Base-by-base conservation (phyloP, 2,797 vertebrate genomes). In the Sylvia borin region DNA sequence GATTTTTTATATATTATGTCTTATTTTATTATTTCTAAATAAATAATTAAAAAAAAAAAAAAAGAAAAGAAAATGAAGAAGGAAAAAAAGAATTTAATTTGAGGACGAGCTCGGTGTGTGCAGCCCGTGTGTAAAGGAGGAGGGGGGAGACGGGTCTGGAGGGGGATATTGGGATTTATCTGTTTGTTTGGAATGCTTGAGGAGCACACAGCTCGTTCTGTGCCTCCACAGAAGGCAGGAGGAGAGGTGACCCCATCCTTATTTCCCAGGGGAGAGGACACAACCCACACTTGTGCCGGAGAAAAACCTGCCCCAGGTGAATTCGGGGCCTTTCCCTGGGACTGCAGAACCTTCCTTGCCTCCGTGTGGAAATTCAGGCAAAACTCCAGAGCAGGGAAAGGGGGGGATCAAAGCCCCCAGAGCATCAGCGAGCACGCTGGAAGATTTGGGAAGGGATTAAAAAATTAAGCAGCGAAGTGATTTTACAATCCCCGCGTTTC, bases 1-100 rank as follows among this genome's bases (percentile, higher is more conserved):
- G 99, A 99, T 99, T 99, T 99, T 98, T 98, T 99, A 99, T 99
- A 98, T 99, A 98, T 99, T 98, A 98, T 98, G 99, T 99, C 98
- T 98, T 99, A 99, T 99, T 99, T 99, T 99, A 99, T 99, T 99
- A 98, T 98, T 98, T 99, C 99, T 99, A 99, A 99, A 99, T 99
- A 99, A 99, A 99, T 99, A 93, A 76, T 45, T 6, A 11, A 76
- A 60, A 58, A 84, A 74, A 92, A 97, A 92, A 10, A 96, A 91
- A 97, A 95, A 97, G 93, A 75, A 60, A 62, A 60, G 36, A 36
- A 36, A 36, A 36, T 36, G 36, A 36, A 36, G 36, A 36, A 42
- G 15, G 40, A 45, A 8, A 45, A 45, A 45, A 45, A 21, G 5
- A 21, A 6, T 21, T 2, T 7, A 5, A 38, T 40, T 51, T n/a